These are phyloP conservation scores for Luperina testacea DNA, from an alignment of 2,888 invertebrate genomes.

Conservation along the genomic window DNA sequence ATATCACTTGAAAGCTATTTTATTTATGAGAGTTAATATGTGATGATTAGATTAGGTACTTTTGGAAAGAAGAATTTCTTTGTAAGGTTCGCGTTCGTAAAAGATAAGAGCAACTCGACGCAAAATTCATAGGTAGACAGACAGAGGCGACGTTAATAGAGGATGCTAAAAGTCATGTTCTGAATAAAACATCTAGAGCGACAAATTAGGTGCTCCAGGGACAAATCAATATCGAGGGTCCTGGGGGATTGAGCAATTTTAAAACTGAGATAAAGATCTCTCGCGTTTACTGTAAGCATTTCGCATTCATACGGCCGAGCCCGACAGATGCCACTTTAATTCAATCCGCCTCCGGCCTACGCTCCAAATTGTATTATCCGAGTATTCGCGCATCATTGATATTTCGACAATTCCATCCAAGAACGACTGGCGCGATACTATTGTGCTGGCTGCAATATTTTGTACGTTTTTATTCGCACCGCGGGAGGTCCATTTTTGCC, in stretches of 20 bases:
- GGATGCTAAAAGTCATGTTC: conserved; percentile 77
- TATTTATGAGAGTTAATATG: conserved; percentile 58
- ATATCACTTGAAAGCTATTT: conserved; percentile 73
- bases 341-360: conserved; percentile 89
- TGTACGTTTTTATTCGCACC: conserved; percentile 62
- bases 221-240: conserved; percentile 86
- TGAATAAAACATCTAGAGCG: conserved; percentile 85
- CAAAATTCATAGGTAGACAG: conserved; percentile 41
- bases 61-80: conserved; percentile 46
- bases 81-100: conserved; percentile 40
- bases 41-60: conserved; percentile 56
- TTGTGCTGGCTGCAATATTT: conserved; percentile 69
- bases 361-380: conserved; percentile 88
- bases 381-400: conserved; percentile 90
- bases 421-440: conserved; percentile 73
- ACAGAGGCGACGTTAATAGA: conserved; percentile 65
- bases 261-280: conserved; percentile 90
- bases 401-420: conserved; percentile 87
- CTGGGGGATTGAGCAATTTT: conserved; percentile 88
- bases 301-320: conserved; percentile 88
- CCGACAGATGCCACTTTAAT: conserved; percentile 90
- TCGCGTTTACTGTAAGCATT: conserved; percentile 86
- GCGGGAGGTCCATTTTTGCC: conserved; percentile 68
- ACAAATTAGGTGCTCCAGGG: conserved; percentile 85
- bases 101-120: conserved; percentile 48